Percentiles rank a stretch among this genome's conserved stretches.
Evolutionary conservation across 2,888 invertebrate species (phyloP).

Genomic region (Noctuana brunneofusca): DNA sequence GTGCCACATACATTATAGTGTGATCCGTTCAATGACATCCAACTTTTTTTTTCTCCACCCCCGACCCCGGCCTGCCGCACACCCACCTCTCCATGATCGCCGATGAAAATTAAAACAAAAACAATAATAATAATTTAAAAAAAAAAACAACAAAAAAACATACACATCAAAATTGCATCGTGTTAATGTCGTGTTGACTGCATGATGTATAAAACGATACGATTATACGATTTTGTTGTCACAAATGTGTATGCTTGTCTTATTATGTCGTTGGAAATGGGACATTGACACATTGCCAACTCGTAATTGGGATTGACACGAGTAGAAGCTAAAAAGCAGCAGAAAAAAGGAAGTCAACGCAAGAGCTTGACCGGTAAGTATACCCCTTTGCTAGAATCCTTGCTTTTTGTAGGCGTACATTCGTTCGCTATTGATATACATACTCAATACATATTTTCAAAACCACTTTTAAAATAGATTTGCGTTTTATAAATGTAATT

Average conservation of each 20-base stretch:
- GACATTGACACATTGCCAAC: conserved; percentile 45
- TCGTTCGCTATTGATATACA: conserved; percentile 7
- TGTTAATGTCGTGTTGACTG: conserved; percentile 80
- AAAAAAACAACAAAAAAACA: conserved; percentile 57
- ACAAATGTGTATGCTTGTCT: conserved; percentile 77
- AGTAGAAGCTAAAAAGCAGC: conserved; percentile 97
- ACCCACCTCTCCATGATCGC: conserved; percentile 67
- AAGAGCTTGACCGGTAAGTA: conserved; percentile 95
- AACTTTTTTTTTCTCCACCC: conserved; percentile 77
- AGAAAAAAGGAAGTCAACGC: conserved; percentile 87
- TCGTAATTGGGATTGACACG: conserved; percentile 62
- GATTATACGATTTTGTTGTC: conserved; percentile 53
- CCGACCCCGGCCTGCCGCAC: conserved; percentile 79
- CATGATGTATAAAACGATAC: conserved; percentile 71
- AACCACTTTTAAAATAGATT: neutral
- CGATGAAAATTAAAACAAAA: conserved; percentile 63
- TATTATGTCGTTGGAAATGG: conserved; percentile 45
- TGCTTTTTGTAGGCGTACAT: conserved; percentile 47
- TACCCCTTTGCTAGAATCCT: conserved; percentile 69
- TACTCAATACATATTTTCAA: neutral
- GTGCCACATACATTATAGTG: conserved; percentile 67
- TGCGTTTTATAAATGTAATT: too few species aligned
- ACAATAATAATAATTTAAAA: conserved; percentile 42
- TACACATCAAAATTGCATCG: conserved; percentile 77
- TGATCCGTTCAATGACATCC: conserved; percentile 82